Evolutionary conservation across 2,113 vertebrate genomes (phyloP), one percentile per base, ranked within the genome.

Genomic region (Pseudopipra pipra): DNA sequence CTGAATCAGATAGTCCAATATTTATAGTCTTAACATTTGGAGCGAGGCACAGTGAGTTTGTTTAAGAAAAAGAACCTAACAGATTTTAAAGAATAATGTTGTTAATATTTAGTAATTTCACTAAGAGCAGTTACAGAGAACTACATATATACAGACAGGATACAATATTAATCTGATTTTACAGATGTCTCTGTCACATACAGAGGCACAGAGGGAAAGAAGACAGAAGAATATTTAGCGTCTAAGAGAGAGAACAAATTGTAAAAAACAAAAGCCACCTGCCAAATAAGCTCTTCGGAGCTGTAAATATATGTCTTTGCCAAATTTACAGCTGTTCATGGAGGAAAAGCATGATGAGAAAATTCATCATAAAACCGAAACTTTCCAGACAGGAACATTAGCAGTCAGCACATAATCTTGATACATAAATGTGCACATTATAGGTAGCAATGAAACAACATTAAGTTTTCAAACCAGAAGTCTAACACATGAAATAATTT

Each of bases 1-100:
- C 52, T 49, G 39, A 76, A 56, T 55, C 12, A 55, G 7, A 33
- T 24, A 63, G 28, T 31, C 9, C 21, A 73, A 23, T 6, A 41
- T 73, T 85, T 76, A 33, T 41, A 73, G 18, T 44, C 24, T 37
- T 65, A 72, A 74, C 5, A 39, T 54, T 33, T 39, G 37, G 3
- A 78, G 41, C 0, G 20, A 71, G 37, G 6, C 9, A 37, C 1
- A 0, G 19, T n/a, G 7, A 4, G 0, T 65, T 66, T 77, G 4
- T 54, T 90, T 15, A 39, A 71, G 35, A 79, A 39, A 12, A 47
- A 46, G 52, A 37, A 17, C 6, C 9, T 41, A 16, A 0, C 19
- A 55, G 19, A 7, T 19, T 72, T 71, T 65, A 71, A 88, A 77
- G 20, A 17, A 52, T 61, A 65, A 80, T 63, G 9, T 2, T 39